phyloP scores from a whole-genome alignment of 1,140 invertebrate genomes.

The Leptopilina clavipes region DNA sequence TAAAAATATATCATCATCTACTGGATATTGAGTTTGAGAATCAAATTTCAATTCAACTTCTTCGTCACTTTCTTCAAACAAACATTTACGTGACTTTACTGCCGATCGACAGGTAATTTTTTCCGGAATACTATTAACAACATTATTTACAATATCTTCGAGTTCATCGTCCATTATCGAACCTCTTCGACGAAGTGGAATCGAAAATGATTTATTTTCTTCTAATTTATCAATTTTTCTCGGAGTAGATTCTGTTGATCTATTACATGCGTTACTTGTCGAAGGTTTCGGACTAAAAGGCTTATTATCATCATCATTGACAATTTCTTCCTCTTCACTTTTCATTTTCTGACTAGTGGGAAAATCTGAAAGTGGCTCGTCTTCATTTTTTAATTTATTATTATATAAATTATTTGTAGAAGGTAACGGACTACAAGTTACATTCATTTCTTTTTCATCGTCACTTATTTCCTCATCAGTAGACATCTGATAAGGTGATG shows the following conservation, averaged over 20 bases:
- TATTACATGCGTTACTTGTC: not conserved
- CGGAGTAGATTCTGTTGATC: too few relatives aligned
- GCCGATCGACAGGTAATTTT: too few relatives aligned
- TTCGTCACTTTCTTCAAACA: conserved; percentile 2
- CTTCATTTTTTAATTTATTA: not conserved
- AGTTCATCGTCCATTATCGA: not conserved
- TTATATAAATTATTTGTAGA: not conserved
- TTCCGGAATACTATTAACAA: not conserved
- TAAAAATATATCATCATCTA: not conserved
- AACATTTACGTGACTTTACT: not conserved
- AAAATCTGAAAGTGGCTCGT: not conserved
- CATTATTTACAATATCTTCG: conserved; percentile 5
- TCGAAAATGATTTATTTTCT: not conserved
- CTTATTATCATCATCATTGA: too few relatives aligned
- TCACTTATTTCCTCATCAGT: conserved; percentile 46
- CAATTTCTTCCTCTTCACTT: not conserved
- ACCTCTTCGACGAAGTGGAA: too few relatives aligned
- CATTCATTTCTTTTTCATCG: not conserved
- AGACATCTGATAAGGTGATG: conserved; percentile 40
- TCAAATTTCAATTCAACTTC: conserved; percentile 13
- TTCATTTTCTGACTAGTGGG: not conserved
- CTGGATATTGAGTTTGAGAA: not conserved
- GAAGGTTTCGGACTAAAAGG: not conserved
- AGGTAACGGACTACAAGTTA: not conserved
- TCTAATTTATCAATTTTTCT: not conserved